Evolutionary conservation across 2,888 invertebrate species (phyloP), one percentile per base, ranked within the genome.

Genomic region (Scaptomyza polygonia): DNA sequence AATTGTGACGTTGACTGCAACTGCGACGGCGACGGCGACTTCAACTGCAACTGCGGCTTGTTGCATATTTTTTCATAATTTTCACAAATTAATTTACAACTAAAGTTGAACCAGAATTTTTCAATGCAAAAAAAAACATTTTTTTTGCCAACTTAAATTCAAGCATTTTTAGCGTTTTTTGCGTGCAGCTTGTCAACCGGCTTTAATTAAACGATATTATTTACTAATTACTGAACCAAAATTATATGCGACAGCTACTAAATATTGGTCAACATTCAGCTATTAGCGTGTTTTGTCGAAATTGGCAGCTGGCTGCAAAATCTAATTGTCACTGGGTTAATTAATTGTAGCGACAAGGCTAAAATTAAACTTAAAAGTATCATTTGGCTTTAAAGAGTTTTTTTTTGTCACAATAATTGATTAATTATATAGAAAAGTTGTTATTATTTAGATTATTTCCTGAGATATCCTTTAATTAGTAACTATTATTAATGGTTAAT

Each of bases 21-120:
- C 25, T 1, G 4, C 25, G 4, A 25, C 25, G 3, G 21, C 21
- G 14, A 32, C 48, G 7, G 18, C 18, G 36, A 11, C 55, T 1
- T 25, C 36, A 18, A 49, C 44, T 5, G 39, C 11, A 6, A 27
- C 48, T 45, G 57, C 48, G 34, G 53, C 51, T 48, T 65, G 65
- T 55, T 66, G 67, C 66, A 39, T 53, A 47, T 36, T 42, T 53
- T n/a, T n/a, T n/a, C n/a, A n/a, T n/a, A n/a, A n/a, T n/a, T n/a
- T n/a, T n/a, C n/a, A n/a, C n/a, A 83, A 83, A 83, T 83, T 83
- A 83, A 83, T 83, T 83, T 83, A 82, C 82, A 82, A 79, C 85
- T 75, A 83, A 83, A 85, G 85, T 83, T 83, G 75, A 74, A n/a
- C n/a, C n/a, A n/a, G n/a, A n/a, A n/a, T n/a, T n/a, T n/a, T n/a